Conservation (phyloP, 2,113 vertebrate species). For the Podilymbus podiceps region DNA sequence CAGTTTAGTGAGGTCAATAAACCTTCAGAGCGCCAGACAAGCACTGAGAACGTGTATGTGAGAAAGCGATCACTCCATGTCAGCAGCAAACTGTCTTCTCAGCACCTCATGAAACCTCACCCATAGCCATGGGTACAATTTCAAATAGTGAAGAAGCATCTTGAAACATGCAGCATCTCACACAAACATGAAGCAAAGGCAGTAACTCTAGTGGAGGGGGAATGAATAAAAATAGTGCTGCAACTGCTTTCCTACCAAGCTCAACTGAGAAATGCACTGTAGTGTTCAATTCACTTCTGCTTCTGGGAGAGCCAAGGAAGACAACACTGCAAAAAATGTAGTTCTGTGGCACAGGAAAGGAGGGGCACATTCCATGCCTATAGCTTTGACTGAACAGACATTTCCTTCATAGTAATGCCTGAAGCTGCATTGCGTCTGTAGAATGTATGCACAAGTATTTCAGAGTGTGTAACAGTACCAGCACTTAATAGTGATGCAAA, state of each 20-base stretch:
- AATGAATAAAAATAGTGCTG: not conserved
- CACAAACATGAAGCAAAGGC: not conserved
- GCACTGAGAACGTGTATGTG: rapidly evolving
- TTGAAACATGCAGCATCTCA: not conserved
- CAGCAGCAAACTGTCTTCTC: not conserved
- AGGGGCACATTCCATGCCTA: constrained; percentile 38
- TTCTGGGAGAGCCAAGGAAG: not conserved
- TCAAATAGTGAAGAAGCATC: not conserved
- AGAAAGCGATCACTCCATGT: not conserved
- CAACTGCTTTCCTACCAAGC: not conserved
- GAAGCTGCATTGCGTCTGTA: not conserved
- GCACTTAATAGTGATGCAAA: not conserved
- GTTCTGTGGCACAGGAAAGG: constrained; percentile 38
- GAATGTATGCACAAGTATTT: not conserved
- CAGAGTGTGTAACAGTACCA: not conserved
- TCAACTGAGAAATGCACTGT: not conserved
- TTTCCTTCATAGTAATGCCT: constrained; percentile 7
- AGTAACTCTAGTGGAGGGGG: not conserved
- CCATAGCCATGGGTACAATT: rapidly evolving
- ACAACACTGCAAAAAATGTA: constrained; percentile 8
- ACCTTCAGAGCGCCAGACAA: not conserved
- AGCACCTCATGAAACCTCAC: not conserved
- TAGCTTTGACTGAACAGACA: not conserved
- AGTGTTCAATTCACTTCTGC: not conserved
- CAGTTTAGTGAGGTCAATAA: not conserved